A percentile compares a stretch with the other conserved stretches of the same genome.
Conservation (phyloP, 2,797 vertebrate species). For the Pangasius djambal region DNA sequence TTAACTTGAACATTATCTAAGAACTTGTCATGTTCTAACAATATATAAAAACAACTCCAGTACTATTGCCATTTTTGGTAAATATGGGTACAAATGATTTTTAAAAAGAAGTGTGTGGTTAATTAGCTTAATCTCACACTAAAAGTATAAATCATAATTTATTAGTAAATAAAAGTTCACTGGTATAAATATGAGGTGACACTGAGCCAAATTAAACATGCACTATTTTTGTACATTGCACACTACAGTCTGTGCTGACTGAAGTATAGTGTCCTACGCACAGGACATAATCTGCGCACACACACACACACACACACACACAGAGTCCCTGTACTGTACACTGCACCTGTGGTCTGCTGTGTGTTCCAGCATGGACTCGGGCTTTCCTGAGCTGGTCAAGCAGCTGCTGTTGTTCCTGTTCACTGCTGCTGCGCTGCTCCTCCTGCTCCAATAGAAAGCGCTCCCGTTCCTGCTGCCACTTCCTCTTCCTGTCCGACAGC, state of each 20-base stretch:
- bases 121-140: not conserved
- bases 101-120: no score
- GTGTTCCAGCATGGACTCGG: slow-evolving; percentile 71
- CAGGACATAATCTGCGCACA: not conserved
- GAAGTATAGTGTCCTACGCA: not conserved
- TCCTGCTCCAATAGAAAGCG: slow-evolving; percentile 79
- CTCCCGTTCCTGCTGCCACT: slow-evolving; percentile 75
- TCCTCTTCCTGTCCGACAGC: slow-evolving; percentile 81
- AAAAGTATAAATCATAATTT: not conserved
- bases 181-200: not conserved
- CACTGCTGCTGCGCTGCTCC: slow-evolving; percentile 71
- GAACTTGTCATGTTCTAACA: not conserved
- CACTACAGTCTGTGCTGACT: no score
- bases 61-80: not conserved
- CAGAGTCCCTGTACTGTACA: not conserved
- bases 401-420: slow-evolving; percentile 77
- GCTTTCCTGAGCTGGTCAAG: slow-evolving; percentile 75
- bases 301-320: not conserved
- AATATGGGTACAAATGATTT: not conserved
- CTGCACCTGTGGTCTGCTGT: slow-evolving; percentile 78
- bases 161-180: not conserved
- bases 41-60: not conserved
- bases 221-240: not conserved
- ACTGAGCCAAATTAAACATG: not conserved
- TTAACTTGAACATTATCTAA: not conserved